Conservation (phyloP, 2,113 vertebrate genomes). For the Meleagris gallopavo region DNA sequence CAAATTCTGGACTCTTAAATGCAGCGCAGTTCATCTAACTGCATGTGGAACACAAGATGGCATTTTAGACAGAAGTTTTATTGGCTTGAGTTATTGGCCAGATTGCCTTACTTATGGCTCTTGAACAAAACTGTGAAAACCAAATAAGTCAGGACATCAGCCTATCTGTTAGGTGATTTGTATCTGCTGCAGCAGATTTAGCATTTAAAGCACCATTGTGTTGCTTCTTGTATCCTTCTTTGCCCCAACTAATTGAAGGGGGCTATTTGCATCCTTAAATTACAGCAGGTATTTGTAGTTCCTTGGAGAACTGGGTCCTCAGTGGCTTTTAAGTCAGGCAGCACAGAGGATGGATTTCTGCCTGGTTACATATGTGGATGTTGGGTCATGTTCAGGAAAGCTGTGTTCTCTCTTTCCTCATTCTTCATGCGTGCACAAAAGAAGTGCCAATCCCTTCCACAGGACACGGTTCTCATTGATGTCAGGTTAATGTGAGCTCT, state of each 20-base stretch:
- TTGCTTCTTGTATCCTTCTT: neutral
- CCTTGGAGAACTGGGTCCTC: neutral
- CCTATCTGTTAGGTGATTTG: neutral
- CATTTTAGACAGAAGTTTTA: neutral
- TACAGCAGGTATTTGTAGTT: neutral
- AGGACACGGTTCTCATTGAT: neutral
- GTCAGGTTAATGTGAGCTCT: neutral
- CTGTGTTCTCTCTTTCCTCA: neutral
- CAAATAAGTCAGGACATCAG: fast-evolving
- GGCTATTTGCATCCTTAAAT: neutral
- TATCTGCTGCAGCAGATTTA: neutral
- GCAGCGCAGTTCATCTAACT: neutral
- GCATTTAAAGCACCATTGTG: neutral
- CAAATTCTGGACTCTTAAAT: neutral
- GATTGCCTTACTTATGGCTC: fast-evolving
- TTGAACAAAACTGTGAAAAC: neutral
- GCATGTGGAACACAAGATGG: neutral
- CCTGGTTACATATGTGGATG: neutral
- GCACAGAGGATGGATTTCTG: neutral
- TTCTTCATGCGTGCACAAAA: neutral
- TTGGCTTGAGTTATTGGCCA: neutral
- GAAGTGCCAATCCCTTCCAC: neutral
- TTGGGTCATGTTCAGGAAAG: neutral
- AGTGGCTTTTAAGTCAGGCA: neutral
- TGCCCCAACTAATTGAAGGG: neutral